Conservation (phyloP, 2,888 invertebrate species). For the Erebia aethiops region DNA sequence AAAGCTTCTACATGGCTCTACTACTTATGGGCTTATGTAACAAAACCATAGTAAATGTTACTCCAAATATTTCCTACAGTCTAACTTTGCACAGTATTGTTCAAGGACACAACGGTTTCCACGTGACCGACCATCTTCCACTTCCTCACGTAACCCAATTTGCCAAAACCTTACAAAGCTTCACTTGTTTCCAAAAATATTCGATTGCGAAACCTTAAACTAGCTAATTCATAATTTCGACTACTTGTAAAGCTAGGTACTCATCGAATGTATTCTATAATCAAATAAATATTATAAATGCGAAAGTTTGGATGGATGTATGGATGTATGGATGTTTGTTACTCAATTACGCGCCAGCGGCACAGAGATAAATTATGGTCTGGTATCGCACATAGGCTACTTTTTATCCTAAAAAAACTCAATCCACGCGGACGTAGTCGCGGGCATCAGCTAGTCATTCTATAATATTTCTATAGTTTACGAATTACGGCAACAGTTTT, state of each 20-base stretch:
- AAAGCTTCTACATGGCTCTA: background rate
- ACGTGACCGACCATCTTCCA: constrained; percentile 12
- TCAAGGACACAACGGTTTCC: background rate
- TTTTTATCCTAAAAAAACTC: too few species aligned
- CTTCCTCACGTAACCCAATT: constrained; percentile 19
- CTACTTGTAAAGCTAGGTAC: background rate
- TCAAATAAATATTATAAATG: too few species aligned
- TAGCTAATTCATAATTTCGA: constrained; percentile 28
- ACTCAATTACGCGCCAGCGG: too few species aligned
- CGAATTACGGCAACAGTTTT: too few species aligned
- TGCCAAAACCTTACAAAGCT: constrained; percentile 6
- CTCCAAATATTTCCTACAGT: background rate
- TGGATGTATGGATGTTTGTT: too few species aligned
- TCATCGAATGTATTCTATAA: background rate
- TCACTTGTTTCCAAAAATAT: constrained; percentile 12
- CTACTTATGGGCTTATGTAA: too few species aligned
- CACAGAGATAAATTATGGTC: too few species aligned
- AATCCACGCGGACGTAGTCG: too few species aligned
- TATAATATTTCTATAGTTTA: too few species aligned
- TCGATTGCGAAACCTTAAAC: constrained; percentile 37
- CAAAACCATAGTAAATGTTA: background rate
- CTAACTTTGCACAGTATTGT: background rate
- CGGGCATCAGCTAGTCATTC: too few species aligned
- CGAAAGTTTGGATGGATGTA: too few species aligned
- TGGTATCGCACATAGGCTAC: too few species aligned